Base-by-base conservation (phyloP, 1,140 invertebrate species). In the Dinoponera quadriceps region DNA sequence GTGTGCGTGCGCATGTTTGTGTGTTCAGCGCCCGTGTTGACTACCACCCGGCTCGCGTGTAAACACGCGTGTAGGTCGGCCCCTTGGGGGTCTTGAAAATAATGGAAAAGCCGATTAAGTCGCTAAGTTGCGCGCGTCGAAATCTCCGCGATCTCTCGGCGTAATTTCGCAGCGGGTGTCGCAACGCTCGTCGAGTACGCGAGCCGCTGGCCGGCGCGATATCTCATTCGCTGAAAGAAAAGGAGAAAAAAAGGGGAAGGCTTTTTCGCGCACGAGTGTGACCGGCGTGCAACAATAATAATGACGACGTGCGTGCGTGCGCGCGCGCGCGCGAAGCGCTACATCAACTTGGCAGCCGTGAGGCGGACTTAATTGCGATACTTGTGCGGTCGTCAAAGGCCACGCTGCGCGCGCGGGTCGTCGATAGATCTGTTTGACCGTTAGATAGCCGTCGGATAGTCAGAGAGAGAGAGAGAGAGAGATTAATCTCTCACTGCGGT, bases 61-160 rank as follows among this genome's bases (percentile, higher is more conserved):
- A 83, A 83, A 83, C 72, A 78, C 59, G 71, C 69, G 27, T 74
- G 81, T 82, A 82, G 62, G 54, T 87, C 83, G 86, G 90, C 85
- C 72, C 69, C 38, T n/a, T n/a, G n/a, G 54, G 82, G 90, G 84
- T 82, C 84, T 91, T 69, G 78, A 90, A 91, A 91, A 91, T 91
- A 85, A 91, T 90, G 86, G 86, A 90, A 90, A 91, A 85, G 88
- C 60, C 90, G 91, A 90, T 91, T 90, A 91, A 91, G 90, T 91
- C 88, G 87, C 89, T 90, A 91, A 54, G 54, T 20, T 44, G 77
- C n/a, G 27, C 33, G 20, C 65, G 25, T 49, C 25, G 62, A 83
- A 88, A 87, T 88, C 38, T 44, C 83, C 75, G 78, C 66, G 85
- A 90, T 88, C 89, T 83, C 74, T 83, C 82, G 74, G 82, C 77